Percentiles rank a stretch among this genome's conserved stretches.
phyloP scores from a whole-genome alignment of 2,113 vertebrate species.

The Tetrao urogallus region DNA sequence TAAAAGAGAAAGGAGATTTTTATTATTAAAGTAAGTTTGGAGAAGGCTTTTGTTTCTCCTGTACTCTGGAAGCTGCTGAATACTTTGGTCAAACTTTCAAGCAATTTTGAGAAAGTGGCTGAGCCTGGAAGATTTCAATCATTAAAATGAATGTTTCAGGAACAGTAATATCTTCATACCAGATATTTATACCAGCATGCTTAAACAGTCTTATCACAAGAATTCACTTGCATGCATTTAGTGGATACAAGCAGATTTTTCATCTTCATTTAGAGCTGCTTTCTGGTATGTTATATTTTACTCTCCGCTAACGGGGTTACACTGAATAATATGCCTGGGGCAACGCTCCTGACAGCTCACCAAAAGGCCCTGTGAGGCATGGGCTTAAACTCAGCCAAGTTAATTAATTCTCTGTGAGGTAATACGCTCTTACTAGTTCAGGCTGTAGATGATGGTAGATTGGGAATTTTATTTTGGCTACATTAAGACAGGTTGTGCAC shows the following conservation, averaged over 20 bases:
- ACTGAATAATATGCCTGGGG: not conserved
- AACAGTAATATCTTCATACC: not conserved
- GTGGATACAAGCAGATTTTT: not conserved
- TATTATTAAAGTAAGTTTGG: not conserved
- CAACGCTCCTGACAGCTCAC: not conserved
- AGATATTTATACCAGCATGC: not conserved
- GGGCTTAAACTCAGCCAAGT: not conserved
- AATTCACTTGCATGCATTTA: not conserved
- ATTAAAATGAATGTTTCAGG: not conserved
- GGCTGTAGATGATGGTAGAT: not conserved
- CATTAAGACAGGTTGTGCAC: accelerated
- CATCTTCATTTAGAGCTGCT: not conserved
- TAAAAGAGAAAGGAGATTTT: not conserved
- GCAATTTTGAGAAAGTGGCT: not conserved
- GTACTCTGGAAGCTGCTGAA: not conserved
- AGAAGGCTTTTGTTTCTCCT: not conserved
- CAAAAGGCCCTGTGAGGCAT: not conserved
- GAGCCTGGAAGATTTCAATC: not conserved
- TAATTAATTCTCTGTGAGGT: not conserved
- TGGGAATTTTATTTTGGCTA: not conserved
- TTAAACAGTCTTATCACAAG: not conserved
- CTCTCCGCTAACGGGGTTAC: not conserved
- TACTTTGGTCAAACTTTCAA: not conserved
- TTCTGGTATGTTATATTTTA: not conserved
- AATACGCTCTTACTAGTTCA: not conserved